These are phyloP conservation scores for Macrochelys suwanniensis DNA, from an alignment of 2,797 vertebrate species.

Conservation along the genomic window DNA sequence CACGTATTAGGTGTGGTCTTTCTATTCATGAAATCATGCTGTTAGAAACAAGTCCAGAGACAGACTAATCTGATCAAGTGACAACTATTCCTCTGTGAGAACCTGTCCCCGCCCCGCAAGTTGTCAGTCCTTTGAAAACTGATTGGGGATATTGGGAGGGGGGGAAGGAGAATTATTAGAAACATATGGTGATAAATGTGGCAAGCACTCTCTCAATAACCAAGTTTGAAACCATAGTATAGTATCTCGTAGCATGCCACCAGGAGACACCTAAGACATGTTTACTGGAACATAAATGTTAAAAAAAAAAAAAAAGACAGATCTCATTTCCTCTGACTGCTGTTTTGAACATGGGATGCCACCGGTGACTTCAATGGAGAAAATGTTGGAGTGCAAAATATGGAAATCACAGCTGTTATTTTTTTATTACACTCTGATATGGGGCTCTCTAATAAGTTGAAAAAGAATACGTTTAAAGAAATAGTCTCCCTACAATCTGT, in stretches of 20 bases:
- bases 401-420: background rate
- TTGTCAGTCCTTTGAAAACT: background rate
- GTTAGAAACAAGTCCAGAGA: background rate
- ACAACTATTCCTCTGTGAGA: background rate
- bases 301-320: background rate
- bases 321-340: background rate
- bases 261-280: background rate
- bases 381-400: background rate
- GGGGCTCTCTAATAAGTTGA: background rate
- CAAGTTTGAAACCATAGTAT: accelerated
- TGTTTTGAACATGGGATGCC: slow-evolving; percentile 15
- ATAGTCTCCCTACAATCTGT: background rate
- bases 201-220: background rate
- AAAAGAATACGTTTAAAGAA: background rate
- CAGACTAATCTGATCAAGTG: background rate
- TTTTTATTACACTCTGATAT: background rate
- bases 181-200: background rate
- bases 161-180: background rate
- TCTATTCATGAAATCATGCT: background rate
- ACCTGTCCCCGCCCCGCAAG: background rate
- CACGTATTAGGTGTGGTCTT: background rate
- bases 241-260: background rate
- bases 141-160: background rate
- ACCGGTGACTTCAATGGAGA: background rate
- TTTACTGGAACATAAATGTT: background rate